A percentile compares a stretch with the other conserved stretches of the same genome.
These are phyloP conservation scores for Felis chaus DNA, from an alignment of 2,113 vertebrate species.

Conservation along the genomic window DNA sequence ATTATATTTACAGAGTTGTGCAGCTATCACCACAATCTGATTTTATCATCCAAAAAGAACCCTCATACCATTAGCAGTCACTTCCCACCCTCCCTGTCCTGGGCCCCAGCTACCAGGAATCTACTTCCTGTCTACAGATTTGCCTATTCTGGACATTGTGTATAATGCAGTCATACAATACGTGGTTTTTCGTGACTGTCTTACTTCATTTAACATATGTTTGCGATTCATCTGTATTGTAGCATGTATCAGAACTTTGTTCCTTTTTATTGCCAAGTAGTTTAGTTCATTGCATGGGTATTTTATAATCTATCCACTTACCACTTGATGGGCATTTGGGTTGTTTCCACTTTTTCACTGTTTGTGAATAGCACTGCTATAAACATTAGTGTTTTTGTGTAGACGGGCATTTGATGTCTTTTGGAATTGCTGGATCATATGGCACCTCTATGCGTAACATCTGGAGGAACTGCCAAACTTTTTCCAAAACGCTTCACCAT, in stretches of 20 bases:
- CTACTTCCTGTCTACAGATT: neutral
- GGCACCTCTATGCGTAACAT: neutral
- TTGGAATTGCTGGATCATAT: neutral
- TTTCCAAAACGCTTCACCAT: neutral
- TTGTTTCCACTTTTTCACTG: neutral
- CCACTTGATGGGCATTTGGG: neutral
- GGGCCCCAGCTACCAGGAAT: neutral
- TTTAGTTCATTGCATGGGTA: neutral
- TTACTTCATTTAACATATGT: neutral
- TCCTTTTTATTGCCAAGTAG: neutral
- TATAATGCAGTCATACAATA: neutral
- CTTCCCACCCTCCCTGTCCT: too few species aligned
- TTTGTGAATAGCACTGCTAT: neutral
- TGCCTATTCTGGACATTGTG: neutral
- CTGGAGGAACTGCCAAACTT: neutral
- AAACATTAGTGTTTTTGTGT: neutral
- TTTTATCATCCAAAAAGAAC: neutral
- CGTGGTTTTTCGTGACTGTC: neutral
- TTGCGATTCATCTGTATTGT: neutral
- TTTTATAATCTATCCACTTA: neutral
- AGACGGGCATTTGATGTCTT: neutral
- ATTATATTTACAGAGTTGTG: neutral
- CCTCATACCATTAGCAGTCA: neutral
- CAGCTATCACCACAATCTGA: neutral
- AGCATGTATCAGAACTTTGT: neutral